A percentile compares a stretch with the other conserved stretches of the same genome.
These are phyloP conservation scores for Solea senegalensis DNA, from an alignment of 2,113 vertebrate genomes.

Conservation along the genomic window DNA sequence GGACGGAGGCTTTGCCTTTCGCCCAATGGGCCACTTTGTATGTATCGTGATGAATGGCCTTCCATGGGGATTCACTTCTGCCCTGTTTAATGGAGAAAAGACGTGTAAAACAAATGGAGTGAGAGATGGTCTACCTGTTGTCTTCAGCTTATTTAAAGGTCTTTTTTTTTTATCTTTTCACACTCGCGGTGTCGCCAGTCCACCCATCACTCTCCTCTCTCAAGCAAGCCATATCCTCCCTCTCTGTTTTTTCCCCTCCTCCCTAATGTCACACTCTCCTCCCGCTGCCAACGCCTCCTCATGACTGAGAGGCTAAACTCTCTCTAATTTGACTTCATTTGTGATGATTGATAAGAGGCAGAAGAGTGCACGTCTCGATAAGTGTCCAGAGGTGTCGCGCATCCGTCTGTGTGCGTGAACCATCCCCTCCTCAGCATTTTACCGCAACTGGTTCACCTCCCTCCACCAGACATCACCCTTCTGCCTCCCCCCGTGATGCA, in stretches of 20 bases:
- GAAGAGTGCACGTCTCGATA: constrained; percentile 30
- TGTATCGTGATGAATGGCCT: constrained; percentile 56
- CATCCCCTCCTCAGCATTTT: background rate
- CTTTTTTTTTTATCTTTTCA: constrained; percentile 7
- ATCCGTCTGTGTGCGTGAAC: constrained; percentile 11
- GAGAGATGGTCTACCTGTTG: constrained; percentile 24
- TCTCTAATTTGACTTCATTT: constrained; percentile 71
- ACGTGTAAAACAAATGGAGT: constrained; percentile 16
- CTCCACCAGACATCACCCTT: constrained; percentile 34
- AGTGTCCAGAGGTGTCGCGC: constrained; percentile 20
- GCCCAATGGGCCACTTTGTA: constrained; percentile 24
- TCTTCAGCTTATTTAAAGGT: constrained; percentile 21
- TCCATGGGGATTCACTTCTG: constrained; percentile 32
- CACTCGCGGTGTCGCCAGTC: background rate
- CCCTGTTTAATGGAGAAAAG: constrained; percentile 30
- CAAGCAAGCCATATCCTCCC: constrained; percentile 48
- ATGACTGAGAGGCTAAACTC: constrained; percentile 54
- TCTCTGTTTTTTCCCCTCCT: constrained; percentile 14
- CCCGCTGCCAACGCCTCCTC: constrained; percentile 4
- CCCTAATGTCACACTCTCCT: constrained; percentile 6
- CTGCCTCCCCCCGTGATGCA: constrained; percentile 46
- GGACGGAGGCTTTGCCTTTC: constrained; percentile 40
- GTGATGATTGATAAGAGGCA: constrained; percentile 68
- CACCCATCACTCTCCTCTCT: constrained; percentile 28
- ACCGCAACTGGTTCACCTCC: background rate